Conservation (phyloP, 2,888 invertebrate species). For the Pollenia angustigena region DNA sequence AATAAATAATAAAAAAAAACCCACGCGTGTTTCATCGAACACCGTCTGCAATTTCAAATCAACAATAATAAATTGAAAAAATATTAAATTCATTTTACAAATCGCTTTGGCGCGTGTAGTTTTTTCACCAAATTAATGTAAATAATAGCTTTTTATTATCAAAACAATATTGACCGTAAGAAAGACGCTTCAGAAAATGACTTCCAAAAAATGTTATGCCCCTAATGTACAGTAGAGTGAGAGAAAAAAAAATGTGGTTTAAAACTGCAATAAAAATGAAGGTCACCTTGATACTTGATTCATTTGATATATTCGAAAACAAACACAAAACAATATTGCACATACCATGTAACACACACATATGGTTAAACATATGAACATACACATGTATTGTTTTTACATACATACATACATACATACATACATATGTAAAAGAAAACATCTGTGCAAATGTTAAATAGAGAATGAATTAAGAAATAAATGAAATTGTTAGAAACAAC, state of each 20-base stretch:
- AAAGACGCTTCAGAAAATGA: too few species aligned
- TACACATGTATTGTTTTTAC: background rate
- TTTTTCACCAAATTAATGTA: too few species aligned
- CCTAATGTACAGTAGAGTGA: slow-evolving; percentile 19
- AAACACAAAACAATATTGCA: background rate
- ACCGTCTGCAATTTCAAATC: too few species aligned
- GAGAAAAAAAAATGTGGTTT: slow-evolving; percentile 46
- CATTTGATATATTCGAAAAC: slow-evolving; percentile 64
- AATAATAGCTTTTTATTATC: too few species aligned
- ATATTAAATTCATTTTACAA: too few species aligned
- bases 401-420: background rate
- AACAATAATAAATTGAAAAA: too few species aligned
- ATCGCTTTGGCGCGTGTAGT: too few species aligned
- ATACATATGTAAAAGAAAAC: slow-evolving; percentile 24
- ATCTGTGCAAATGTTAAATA: slow-evolving; percentile 22
- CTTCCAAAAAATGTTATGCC: too few species aligned
- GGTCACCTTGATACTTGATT: slow-evolving; percentile 68
- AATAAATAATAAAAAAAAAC: too few species aligned
- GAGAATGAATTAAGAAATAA: background rate
- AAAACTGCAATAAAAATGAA: slow-evolving; percentile 55
- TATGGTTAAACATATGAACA: background rate
- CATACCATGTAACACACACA: background rate
- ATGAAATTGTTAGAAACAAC: slow-evolving; percentile 30
- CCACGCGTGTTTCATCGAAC: too few species aligned
- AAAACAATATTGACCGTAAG: too few species aligned